These are phyloP conservation scores for Emmelina monodactyla DNA, from an alignment of 2,888 invertebrate species.

Conservation along the genomic window DNA sequence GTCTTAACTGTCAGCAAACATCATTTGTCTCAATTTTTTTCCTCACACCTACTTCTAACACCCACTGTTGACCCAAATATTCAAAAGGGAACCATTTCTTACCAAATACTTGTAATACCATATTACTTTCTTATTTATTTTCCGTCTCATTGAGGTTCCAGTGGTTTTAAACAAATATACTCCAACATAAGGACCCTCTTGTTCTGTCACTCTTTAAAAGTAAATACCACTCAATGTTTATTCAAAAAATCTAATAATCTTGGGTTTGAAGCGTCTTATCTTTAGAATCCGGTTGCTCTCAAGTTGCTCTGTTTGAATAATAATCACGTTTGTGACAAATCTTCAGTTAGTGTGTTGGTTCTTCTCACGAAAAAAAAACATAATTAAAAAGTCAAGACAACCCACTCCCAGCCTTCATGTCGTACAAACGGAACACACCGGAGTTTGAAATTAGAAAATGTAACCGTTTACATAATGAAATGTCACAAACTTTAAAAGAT, in stretches of 20 bases:
- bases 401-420: neutral
- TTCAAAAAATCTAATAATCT: constrained; percentile 50
- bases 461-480: no score
- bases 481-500: no score
- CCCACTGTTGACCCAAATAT: neutral
- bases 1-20: no score
- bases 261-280: constrained; percentile 44
- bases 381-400: neutral
- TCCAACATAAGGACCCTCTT: constrained; percentile 38
- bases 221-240: constrained; percentile 38
- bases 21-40: no score
- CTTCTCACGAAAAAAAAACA: constrained; percentile 33
- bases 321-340: constrained; percentile 16
- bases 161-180: constrained; percentile 57
- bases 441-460: no score
- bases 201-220: no score
- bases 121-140: constrained; percentile 24
- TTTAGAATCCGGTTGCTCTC: constrained; percentile 40
- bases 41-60: neutral
- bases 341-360: constrained; percentile 25
- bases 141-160: constrained; percentile 43
- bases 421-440: no score
- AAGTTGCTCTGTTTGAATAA: constrained; percentile 20
- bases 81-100: neutral
- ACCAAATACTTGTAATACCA: neutral